Percentiles rank a stretch among this genome's conserved stretches.
phyloP scores from a whole-genome alignment of 2,797 vertebrate genomes.

The Phrynocephalus vlangalii region DNA sequence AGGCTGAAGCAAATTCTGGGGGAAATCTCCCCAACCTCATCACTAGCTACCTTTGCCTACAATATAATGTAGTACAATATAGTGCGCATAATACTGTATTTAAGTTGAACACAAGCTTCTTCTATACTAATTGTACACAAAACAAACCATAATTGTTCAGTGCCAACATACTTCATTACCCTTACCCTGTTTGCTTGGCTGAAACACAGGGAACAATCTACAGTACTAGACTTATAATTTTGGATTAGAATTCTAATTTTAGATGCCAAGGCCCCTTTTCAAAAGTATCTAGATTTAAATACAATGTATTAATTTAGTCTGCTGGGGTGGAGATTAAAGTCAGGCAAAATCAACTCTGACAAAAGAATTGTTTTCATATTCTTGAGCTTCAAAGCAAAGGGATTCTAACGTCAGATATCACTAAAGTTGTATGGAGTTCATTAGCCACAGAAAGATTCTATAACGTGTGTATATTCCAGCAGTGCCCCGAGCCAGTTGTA shows the following conservation, averaged over 20 bases:
- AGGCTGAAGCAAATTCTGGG: too few species aligned
- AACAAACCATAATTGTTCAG: too few species aligned
- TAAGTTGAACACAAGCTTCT: neutral
- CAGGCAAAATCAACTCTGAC: too few species aligned
- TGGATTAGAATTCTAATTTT: neutral
- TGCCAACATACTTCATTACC: neutral
- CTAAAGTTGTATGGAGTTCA: neutral
- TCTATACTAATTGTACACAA: neutral
- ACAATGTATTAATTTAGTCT: neutral
- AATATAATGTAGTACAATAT: too few species aligned
- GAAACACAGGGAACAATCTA: neutral
- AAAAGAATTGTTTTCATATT: neutral
- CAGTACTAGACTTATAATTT: neutral
- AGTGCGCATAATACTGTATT: neutral
- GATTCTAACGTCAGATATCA: neutral
- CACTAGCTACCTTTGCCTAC: too few species aligned
- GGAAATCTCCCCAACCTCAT: too few species aligned
- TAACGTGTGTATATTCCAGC: slow-evolving; percentile 63
- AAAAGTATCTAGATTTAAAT: neutral
- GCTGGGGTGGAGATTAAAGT: neutral
- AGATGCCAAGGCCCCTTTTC: neutral
- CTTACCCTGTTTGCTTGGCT: neutral
- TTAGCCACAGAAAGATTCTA: neutral
- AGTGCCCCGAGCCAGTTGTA: slow-evolving; percentile 86
- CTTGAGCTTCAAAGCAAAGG: neutral